Conservation (phyloP, 64 coral and sea anemone species). For the Dendrophyllia cribrosa region DNA sequence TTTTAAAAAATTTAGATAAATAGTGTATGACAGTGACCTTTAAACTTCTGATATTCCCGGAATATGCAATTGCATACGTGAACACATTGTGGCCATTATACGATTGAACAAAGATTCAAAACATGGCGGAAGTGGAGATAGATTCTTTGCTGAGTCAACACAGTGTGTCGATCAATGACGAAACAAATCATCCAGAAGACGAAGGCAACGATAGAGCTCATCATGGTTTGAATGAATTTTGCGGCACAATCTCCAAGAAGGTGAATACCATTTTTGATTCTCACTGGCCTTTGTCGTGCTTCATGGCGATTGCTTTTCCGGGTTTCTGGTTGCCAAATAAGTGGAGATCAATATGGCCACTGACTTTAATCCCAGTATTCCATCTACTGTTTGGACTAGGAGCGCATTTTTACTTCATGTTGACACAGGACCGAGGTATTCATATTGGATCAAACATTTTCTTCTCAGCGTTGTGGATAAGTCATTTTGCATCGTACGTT, state of each 20-base stretch:
- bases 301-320: conserved; percentile 47
- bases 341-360: conserved; percentile 57
- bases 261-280: conserved; percentile 40
- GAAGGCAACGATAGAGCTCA: too few species aligned
- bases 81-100: too few species aligned
- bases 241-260: background rate
- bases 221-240: background rate
- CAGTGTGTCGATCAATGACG: background rate
- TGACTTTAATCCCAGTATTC: conserved; percentile 41
- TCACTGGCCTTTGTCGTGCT: conserved; percentile 56
- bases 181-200: too few species aligned
- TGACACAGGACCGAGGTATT: conserved; percentile 3
- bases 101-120: too few species aligned
- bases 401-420: conserved; percentile 66
- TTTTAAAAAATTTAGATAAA: too few species aligned
- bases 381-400: conserved; percentile 56
- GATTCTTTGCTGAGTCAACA: background rate
- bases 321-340: conserved; percentile 68
- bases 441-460: conserved; percentile 74
- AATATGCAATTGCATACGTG: too few species aligned
- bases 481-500: conserved; percentile 36
- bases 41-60: too few species aligned
- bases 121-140: background rate
- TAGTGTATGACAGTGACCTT: too few species aligned
- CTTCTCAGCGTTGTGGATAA: conserved; percentile 55